Conservation (phyloP, 2,113 vertebrate species). For the Pogona vitticeps region DNA sequence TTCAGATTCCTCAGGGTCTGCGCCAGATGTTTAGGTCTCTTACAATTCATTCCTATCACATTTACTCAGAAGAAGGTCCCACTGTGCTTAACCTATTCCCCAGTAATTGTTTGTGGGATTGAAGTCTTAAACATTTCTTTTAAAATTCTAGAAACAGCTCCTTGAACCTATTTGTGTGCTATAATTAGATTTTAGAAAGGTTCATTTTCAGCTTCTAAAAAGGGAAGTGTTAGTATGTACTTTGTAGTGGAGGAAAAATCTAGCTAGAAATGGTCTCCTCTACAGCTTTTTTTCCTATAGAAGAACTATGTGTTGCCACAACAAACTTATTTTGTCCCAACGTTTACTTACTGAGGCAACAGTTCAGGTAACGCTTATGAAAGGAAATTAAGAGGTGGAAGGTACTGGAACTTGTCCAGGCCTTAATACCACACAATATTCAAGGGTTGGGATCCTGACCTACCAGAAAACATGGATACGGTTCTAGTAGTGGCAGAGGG, state of each 20-base stretch:
- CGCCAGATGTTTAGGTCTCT: not conserved
- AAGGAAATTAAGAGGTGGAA: too few relatives aligned
- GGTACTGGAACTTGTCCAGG: not conserved
- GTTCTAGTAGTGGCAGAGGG: too few relatives aligned
- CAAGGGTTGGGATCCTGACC: too few relatives aligned
- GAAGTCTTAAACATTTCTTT: not conserved
- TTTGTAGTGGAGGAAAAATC: not conserved
- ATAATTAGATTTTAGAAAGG: not conserved
- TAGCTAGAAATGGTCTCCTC: not conserved
- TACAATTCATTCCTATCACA: not conserved
- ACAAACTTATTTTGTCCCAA: not conserved
- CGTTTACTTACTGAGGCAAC: not conserved
- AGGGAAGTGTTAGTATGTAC: not conserved
- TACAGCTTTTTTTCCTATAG: rapidly evolving
- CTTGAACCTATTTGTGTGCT: not conserved
- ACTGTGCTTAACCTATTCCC: not conserved
- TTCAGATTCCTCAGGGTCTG: not conserved
- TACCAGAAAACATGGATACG: too few relatives aligned
- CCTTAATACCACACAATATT: not conserved
- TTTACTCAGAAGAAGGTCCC: not conserved
- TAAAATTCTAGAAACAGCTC: not conserved
- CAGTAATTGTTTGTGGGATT: not conserved
- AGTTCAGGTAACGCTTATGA: too few relatives aligned
- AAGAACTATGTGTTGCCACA: not conserved
- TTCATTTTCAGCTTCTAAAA: not conserved